A percentile compares a stretch with the other conserved stretches of the same genome.
Evolutionary conservation across 2,888 invertebrate species (phyloP).

Genomic region (Caenorhabditis becei): DNA sequence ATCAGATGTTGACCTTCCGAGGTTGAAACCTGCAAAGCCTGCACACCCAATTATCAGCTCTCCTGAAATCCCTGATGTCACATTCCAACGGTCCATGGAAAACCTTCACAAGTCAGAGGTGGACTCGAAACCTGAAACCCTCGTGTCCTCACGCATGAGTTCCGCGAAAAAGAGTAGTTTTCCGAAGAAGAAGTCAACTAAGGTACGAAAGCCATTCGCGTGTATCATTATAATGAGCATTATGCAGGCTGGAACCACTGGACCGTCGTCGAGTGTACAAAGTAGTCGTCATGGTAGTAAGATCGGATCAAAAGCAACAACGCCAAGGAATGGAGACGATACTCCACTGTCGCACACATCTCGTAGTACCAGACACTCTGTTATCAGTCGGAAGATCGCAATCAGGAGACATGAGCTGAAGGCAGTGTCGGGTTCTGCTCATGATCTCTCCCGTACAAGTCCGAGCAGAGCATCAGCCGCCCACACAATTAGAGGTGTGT

Average conservation of each 20-base stretch:
- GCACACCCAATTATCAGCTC: slow-evolving; percentile 54
- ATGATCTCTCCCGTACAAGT: slow-evolving; percentile 35
- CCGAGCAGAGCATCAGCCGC: slow-evolving; percentile 8
- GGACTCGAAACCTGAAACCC: slow-evolving; percentile 23
- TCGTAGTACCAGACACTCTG: slow-evolving; percentile 60
- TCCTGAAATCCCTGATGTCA: slow-evolving; percentile 69
- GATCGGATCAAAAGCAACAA: slow-evolving; percentile 38
- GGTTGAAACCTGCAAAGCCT: slow-evolving; percentile 22
- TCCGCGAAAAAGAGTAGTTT: slow-evolving; percentile 27
- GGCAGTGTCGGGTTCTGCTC: slow-evolving; percentile 50
- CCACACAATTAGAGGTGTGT: slow-evolving; percentile 36
- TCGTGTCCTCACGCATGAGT: slow-evolving; percentile 5
- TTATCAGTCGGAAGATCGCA: slow-evolving; percentile 68
- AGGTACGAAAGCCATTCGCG: not conserved
- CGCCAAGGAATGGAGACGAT: slow-evolving; percentile 50
- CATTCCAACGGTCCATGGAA: slow-evolving; percentile 60
- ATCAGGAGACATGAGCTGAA: slow-evolving; percentile 60
- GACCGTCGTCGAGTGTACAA: slow-evolving; percentile 39
- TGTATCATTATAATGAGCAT: not conserved
- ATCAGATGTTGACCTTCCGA: slow-evolving; percentile 65
- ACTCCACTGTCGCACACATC: slow-evolving; percentile 58
- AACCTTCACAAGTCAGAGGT: slow-evolving; percentile 47
- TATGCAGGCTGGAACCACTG: slow-evolving; percentile 29
- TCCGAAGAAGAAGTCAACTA: slow-evolving; percentile 27
- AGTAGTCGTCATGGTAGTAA: slow-evolving; percentile 44